Evolutionary conservation across 64 coral and sea anemone genomes (phyloP).

Genomic region (Dendrophyllia cribrosa): DNA sequence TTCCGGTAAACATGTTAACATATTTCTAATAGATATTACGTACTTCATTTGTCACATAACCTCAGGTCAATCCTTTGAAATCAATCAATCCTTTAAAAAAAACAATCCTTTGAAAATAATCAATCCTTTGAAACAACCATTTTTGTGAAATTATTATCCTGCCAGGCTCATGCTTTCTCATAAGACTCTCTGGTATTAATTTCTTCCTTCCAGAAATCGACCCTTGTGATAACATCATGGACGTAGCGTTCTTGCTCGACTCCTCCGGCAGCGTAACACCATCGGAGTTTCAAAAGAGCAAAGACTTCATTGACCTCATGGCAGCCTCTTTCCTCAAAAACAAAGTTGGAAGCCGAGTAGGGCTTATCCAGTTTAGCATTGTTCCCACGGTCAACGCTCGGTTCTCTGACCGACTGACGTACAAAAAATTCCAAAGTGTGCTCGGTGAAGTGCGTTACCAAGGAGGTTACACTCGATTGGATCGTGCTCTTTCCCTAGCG

Average conservation of each 20-base stretch:
- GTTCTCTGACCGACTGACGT: conserved; percentile 10
- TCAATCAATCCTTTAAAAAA: too few relatives aligned
- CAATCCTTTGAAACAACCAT: too few relatives aligned
- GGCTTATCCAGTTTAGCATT: conserved; percentile 57
- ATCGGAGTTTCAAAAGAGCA: conserved; percentile 32
- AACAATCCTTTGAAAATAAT: too few relatives aligned
- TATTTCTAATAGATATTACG: not conserved
- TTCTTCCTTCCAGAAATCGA: conserved; percentile 11
- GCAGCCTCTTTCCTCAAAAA: conserved; percentile 37
- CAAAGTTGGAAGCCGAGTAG: conserved; percentile 46
- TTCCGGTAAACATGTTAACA: conserved; percentile 9
- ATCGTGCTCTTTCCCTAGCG: not conserved
- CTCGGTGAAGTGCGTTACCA: conserved; percentile 12
- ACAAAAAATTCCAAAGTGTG: conserved; percentile 9
- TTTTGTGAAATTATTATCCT: too few relatives aligned
- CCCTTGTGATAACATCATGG: conserved; percentile 36
- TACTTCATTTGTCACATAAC: too few relatives aligned
- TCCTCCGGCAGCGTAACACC: conserved; percentile 33
- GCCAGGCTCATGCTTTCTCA: not conserved
- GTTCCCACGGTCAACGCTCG: conserved; percentile 20
- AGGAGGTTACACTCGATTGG: conserved; percentile 15
- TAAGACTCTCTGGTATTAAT: not conserved
- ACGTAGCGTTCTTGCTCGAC: conserved; percentile 50
- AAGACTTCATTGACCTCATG: conserved; percentile 38
- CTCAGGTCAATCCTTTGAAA: too few relatives aligned